These are phyloP conservation scores for Hemicordylus capensis DNA, from an alignment of 2,113 vertebrate genomes.

Conservation along the genomic window DNA sequence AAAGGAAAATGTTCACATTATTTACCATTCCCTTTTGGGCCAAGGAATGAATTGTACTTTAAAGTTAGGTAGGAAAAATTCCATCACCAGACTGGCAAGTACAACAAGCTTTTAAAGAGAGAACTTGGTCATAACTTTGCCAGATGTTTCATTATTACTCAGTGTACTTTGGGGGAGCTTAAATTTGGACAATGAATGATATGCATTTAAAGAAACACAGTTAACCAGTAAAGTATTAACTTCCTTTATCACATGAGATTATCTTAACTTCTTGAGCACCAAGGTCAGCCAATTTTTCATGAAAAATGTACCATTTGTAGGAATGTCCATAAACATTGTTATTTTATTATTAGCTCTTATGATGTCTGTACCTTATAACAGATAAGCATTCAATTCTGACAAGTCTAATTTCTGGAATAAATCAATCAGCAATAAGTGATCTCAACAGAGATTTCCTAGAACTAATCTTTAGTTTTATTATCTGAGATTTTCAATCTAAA, in stretches of 20 bases:
- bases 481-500: no score
- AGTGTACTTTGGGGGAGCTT: background rate
- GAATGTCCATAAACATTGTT: background rate
- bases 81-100: background rate
- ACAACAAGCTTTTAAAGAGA: background rate
- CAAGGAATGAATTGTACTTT: constrained; percentile 21
- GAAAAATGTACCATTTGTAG: background rate
- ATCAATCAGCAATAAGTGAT: no score
- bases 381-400: no score
- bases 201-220: background rate
- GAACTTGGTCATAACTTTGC: background rate
- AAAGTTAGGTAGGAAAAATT: constrained; percentile 12
- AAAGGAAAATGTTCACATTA: constrained; percentile 9
- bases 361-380: no score
- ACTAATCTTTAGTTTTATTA: no score
- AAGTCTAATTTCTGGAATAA: no score
- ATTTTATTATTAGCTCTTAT: background rate
- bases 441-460: no score
- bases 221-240: background rate
- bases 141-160: background rate
- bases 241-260: background rate
- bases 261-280: background rate
- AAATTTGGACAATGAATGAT: background rate
- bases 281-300: background rate
- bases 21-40: constrained; percentile 8